Base-by-base conservation (phyloP, 1,140 invertebrate genomes). In the Tetramorium simillimum region DNA sequence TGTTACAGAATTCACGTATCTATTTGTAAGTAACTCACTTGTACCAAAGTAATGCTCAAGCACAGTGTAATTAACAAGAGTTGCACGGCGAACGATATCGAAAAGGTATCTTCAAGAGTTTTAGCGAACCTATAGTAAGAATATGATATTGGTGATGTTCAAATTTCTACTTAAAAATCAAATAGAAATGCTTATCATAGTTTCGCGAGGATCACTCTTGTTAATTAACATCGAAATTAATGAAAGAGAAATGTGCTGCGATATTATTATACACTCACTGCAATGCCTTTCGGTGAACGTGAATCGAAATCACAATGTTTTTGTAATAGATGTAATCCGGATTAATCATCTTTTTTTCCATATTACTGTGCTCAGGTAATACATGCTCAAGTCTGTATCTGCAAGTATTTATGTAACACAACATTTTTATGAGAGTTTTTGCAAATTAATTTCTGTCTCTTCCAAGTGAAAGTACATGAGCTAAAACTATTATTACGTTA, bases 231-330 rank as follows among this genome's bases (percentile, higher is more conserved):
- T 51, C 21, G 21, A n/a, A 3, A 75, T 43, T 33, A 56, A 33
- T 60, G 0, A 33, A 60, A 46, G 1, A 21, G n/a, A 60, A 72
- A 46, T 37, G n/a, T 16, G 16, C 16, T 43, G 14, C 21, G 7
- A 46, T 16, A 49, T 67, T 76, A 49, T 62, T 63, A 37, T n/a
- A n/a, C 12, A 78, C 73, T 75, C 24, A 84, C 81, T 49, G 70
- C 43, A 85, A 16, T 21, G 72, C 43, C 73, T 46, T 33, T 40
- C 18, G 40, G 24, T 85, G 81, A 14, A 24, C 72, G 6, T 49
- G n/a, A 10, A 85, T 21, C 9, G 80, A 85, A 70, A 75, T 40
- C 0, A 28, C 53, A 63, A 82, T 0, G 58, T 90, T 88, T 51
- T n/a, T 77, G 14, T 49, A n/a, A 28, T 80, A 78, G 3, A 51